phyloP scores from a whole-genome alignment of 2,888 invertebrate genomes.

The Acanthosoma haemorrhoidale region DNA sequence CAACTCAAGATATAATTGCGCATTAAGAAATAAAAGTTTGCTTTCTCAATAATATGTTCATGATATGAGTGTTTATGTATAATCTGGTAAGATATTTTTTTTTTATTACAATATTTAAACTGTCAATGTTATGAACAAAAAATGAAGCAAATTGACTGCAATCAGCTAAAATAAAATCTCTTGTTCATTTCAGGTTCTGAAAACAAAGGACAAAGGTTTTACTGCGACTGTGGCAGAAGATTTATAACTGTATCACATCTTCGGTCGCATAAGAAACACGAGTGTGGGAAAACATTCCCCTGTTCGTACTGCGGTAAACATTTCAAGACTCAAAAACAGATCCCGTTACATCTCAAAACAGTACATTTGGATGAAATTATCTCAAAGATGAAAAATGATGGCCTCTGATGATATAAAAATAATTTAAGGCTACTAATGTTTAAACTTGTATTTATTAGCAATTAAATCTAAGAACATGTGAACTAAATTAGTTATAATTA shows the following conservation, averaged over 20 bases:
- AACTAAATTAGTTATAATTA: too few species aligned
- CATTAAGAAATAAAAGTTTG: too few species aligned
- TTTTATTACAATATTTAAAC: neutral
- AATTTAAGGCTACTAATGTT: too few species aligned
- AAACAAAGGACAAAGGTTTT: neutral
- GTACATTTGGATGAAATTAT: neutral
- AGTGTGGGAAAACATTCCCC: constrained; percentile 31
- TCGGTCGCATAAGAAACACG: constrained; percentile 31
- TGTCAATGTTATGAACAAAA: neutral
- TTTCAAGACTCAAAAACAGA: constrained; percentile 22
- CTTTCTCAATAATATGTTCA: too few species aligned
- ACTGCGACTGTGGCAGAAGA: constrained; percentile 30
- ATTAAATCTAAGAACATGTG: too few species aligned
- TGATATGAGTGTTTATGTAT: too few species aligned
- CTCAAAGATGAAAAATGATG: too few species aligned
- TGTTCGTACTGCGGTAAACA: constrained; percentile 32
- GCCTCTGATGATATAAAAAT: too few species aligned
- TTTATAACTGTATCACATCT: constrained; percentile 22
- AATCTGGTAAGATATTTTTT: neutral
- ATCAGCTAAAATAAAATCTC: neutral
- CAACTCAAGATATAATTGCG: too few species aligned
- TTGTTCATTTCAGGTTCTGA: constrained; percentile 24
- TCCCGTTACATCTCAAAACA: constrained; percentile 12
- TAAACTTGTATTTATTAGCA: too few species aligned
- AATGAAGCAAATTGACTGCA: neutral